Percentiles rank a stretch among this genome's conserved stretches.
phyloP scores from a whole-genome alignment of 2,797 vertebrate species.

The Halcyon chelicuti region DNA sequence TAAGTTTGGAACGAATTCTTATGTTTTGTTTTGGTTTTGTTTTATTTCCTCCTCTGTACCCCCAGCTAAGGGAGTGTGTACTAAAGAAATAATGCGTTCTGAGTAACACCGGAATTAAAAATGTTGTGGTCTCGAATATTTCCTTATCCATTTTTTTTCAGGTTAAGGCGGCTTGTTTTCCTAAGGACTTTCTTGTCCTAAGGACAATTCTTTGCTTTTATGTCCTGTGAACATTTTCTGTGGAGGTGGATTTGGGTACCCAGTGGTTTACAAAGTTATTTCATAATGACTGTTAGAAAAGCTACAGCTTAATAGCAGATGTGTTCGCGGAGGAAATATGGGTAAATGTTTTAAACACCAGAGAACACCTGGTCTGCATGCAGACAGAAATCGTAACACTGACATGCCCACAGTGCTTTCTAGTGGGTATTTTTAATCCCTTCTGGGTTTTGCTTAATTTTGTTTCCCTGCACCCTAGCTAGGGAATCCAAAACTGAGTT shows the following conservation, averaged over 20 bases:
- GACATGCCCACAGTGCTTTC: neutral
- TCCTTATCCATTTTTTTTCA: neutral
- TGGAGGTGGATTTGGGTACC: neutral
- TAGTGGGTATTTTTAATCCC: neutral
- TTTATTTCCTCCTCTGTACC: neutral
- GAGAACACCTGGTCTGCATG: neutral
- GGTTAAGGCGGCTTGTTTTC: neutral
- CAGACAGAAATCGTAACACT: neutral
- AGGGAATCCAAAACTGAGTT: neutral
- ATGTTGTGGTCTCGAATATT: neutral
- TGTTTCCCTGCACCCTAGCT: neutral
- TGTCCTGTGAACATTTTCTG: neutral
- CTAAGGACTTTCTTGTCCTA: neutral
- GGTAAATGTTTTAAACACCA: neutral
- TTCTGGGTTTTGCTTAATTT: neutral
- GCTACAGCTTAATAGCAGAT: neutral
- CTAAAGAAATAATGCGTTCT: neutral
- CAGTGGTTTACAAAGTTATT: neutral
- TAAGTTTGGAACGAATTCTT: neutral
- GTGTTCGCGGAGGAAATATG: neutral
- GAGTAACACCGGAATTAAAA: neutral
- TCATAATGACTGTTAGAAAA: neutral
- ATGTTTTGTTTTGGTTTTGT: neutral
- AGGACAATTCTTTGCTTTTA: neutral
- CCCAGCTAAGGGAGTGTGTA: neutral